Evolutionary conservation across 2,797 vertebrate species (phyloP).

Genomic region (Enteromius thamalakanensis): DNA sequence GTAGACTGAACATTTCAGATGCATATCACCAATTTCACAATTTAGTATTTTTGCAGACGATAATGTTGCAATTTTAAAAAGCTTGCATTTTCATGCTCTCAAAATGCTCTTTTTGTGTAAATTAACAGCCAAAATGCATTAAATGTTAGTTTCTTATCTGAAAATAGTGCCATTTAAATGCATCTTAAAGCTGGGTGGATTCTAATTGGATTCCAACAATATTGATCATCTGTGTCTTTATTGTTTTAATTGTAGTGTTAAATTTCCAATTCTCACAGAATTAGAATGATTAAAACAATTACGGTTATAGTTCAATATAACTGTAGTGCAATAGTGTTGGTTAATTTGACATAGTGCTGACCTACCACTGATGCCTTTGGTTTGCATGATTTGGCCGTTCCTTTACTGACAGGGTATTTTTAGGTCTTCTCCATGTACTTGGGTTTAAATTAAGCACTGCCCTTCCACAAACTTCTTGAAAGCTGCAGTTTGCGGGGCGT

Average conservation of each 20-base stretch:
- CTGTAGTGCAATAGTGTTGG: neutral
- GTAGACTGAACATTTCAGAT: neutral
- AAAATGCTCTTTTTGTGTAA: neutral
- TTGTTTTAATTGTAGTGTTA: neutral
- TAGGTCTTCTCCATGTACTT: constrained; percentile 62
- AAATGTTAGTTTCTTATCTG: neutral
- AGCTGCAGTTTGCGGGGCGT: constrained; percentile 61
- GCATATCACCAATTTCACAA: neutral
- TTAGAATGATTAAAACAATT: neutral
- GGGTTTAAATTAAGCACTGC: constrained; percentile 73
- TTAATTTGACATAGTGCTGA: neutral
- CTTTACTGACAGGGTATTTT: constrained; percentile 69
- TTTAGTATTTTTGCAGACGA: neutral
- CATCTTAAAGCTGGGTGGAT: neutral
- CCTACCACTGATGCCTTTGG: constrained; percentile 37
- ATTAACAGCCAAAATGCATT: neutral
- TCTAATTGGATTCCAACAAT: neutral
- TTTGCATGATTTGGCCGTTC: constrained; percentile 50
- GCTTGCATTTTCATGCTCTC: neutral
- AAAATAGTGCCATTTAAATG: neutral
- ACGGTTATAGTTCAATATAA: neutral
- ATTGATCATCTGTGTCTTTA: neutral
- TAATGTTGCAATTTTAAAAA: neutral
- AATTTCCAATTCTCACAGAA: neutral
- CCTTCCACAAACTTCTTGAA: constrained; percentile 65